Conservation (phyloP, 2,113 vertebrate species). For the Platycercus adscitus region DNA sequence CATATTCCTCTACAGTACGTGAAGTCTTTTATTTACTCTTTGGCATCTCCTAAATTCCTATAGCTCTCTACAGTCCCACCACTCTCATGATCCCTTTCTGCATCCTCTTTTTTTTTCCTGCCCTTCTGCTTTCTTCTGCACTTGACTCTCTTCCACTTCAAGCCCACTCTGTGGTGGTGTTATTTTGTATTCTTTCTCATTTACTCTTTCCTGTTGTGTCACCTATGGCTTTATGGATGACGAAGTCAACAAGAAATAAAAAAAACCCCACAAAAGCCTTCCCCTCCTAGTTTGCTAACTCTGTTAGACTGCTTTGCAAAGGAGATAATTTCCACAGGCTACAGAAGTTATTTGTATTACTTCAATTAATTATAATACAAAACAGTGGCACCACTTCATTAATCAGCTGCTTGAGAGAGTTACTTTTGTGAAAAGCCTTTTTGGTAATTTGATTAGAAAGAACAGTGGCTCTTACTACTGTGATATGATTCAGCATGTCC, state of each 20-base stretch:
- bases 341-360: conserved; percentile 83
- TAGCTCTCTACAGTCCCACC: not conserved
- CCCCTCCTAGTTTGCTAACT: conserved; percentile 53
- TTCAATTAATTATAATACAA: conserved; percentile 83
- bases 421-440: conserved; percentile 81
- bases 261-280: not conserved
- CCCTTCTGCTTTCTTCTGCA: not conserved
- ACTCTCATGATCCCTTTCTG: not conserved
- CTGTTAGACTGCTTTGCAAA: conserved; percentile 70
- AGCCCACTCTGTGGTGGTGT: not conserved
- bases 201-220: not conserved
- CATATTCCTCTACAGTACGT: not conserved
- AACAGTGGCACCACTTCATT: conserved; percentile 83
- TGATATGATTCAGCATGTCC: conserved; percentile 74
- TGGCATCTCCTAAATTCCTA: not conserved
- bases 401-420: conserved; percentile 80
- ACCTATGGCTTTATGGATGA: not conserved
- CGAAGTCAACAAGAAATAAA: not conserved
- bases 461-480: conserved; percentile 67
- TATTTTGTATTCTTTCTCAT: not conserved
- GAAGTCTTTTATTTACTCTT: not conserved
- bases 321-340: conserved; percentile 76
- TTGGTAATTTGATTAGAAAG: conserved; percentile 80
- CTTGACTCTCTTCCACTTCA: not conserved
- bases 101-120: not conserved